A percentile compares a stretch with the other conserved stretches of the same genome.
Conservation (phyloP, 1,140 invertebrate species). For the Caligus rogercresseyi region DNA sequence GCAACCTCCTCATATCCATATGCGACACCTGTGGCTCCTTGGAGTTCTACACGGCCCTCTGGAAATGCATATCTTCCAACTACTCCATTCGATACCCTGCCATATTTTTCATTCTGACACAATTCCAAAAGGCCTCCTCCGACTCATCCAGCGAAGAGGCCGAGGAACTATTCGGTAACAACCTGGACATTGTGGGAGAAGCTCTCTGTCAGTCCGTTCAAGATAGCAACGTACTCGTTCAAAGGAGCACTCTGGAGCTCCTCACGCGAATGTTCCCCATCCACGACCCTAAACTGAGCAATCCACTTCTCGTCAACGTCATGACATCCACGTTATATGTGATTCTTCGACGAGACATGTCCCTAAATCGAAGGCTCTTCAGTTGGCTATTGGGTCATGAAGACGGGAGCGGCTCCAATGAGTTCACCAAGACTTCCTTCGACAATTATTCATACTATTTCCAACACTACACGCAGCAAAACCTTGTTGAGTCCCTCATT, state of each 20-base stretch:
- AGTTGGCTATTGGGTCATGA: slow-evolving; percentile 62
- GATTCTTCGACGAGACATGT: slow-evolving; percentile 73
- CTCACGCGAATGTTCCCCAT: slow-evolving; percentile 66
- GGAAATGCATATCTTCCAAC: slow-evolving; percentile 68
- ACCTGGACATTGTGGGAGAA: slow-evolving; percentile 59
- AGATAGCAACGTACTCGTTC: slow-evolving; percentile 62
- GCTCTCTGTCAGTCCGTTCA: slow-evolving; percentile 54
- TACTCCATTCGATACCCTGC: slow-evolving; percentile 55
- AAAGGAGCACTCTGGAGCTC: slow-evolving; percentile 68
- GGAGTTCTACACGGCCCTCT: slow-evolving; percentile 63
- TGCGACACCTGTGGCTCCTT: slow-evolving; percentile 13
- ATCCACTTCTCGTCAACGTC: slow-evolving; percentile 42
- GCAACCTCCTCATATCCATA: slow-evolving; percentile 17
- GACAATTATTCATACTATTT: slow-evolving; percentile 6
- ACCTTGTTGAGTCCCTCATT: neutral
- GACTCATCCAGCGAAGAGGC: slow-evolving; percentile 54
- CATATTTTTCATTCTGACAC: slow-evolving; percentile 55
- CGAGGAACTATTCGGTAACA: slow-evolving; percentile 62
- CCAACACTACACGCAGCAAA: slow-evolving; percentile 7
- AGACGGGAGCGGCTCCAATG: slow-evolving; percentile 33
- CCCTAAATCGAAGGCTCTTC: slow-evolving; percentile 65
- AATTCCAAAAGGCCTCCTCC: slow-evolving; percentile 56
- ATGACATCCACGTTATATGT: slow-evolving; percentile 61
- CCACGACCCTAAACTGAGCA: slow-evolving; percentile 50
- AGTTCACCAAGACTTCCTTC: neutral